A percentile compares a stretch with the other conserved stretches of the same genome.
Evolutionary conservation across 1,140 invertebrate genomes (phyloP).

Genomic region (Adoxophyes honmai): DNA sequence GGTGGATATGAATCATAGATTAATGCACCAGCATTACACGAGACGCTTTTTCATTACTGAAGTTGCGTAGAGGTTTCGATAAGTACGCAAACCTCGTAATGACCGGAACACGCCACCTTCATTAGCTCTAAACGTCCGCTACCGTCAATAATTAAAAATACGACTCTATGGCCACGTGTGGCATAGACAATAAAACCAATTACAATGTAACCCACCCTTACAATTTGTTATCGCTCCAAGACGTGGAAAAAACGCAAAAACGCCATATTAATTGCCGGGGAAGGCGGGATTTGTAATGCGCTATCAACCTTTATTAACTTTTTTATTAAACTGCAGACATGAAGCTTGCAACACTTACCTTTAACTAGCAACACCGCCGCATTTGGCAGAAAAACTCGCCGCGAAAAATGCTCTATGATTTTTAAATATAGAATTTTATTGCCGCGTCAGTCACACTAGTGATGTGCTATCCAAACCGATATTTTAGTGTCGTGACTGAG

Average conservation of each 20-base stretch:
- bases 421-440: slow-evolving; percentile 6
- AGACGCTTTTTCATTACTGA: no score
- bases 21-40: no score
- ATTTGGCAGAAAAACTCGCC: not conserved
- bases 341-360: slow-evolving; percentile 11
- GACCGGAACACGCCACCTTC: not conserved
- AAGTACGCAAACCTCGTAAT: no score
- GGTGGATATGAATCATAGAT: no score
- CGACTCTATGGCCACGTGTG: not conserved
- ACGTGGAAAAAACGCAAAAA: slow-evolving; percentile 18
- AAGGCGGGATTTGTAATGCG: slow-evolving; percentile 19
- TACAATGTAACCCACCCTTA: slow-evolving; percentile 17
- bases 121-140: not conserved
- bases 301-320: slow-evolving; percentile 22
- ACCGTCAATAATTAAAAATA: not conserved
- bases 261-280: slow-evolving; percentile 19
- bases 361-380: slow-evolving; percentile 4
- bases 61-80: no score
- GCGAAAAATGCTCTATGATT: not conserved
- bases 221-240: slow-evolving; percentile 21
- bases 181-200: slow-evolving; percentile 21
- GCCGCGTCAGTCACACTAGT: slow-evolving; percentile 6
- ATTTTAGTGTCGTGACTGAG: slow-evolving; percentile 6
- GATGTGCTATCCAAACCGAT: not conserved
- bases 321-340: slow-evolving; percentile 17